These are phyloP conservation scores for Sebastes oblongus DNA, from an alignment of 2,797 vertebrate genomes.

Conservation along the genomic window DNA sequence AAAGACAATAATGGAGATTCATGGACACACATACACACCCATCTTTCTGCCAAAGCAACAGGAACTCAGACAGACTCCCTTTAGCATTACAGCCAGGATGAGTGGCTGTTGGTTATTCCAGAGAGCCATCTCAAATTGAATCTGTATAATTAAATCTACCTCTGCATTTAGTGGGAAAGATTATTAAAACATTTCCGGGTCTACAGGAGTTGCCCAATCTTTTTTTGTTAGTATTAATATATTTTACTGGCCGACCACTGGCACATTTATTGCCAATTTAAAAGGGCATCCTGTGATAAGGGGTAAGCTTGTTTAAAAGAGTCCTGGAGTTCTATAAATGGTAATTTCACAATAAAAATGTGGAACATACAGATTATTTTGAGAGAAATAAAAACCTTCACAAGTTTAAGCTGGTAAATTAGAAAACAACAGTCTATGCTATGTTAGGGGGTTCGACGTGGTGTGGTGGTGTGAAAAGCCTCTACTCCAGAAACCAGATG, in stretches of 20 bases:
- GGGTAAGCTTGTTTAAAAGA: not conserved
- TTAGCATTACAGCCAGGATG: not conserved
- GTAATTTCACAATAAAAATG: slow-evolving; percentile 2
- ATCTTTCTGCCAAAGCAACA: slow-evolving; percentile 41
- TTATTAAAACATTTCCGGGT: slow-evolving; percentile 21
- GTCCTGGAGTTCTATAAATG: slow-evolving; percentile 4
- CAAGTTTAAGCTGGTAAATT: not conserved
- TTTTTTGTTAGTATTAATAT: slow-evolving; percentile 18
- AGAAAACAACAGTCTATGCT: not conserved
- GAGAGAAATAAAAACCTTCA: slow-evolving; percentile 1
- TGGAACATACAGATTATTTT: not conserved
- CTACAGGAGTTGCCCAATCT: slow-evolving; percentile 7
- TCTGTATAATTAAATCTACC: slow-evolving; percentile 38
- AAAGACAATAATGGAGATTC: slow-evolving; percentile 42
- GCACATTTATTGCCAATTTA: slow-evolving; percentile 9
- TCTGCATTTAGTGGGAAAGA: slow-evolving; percentile 7
- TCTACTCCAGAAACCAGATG: slow-evolving; percentile 10
- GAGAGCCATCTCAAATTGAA: slow-evolving; percentile 28
- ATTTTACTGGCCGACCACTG: not conserved
- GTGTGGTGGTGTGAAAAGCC: not conserved
- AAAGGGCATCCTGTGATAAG: slow-evolving; percentile 17
- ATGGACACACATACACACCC: slow-evolving; percentile 16
- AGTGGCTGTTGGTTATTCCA: not conserved
- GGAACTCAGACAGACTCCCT: slow-evolving; percentile 14
- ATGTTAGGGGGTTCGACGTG: not conserved